A percentile compares a stretch with the other conserved stretches of the same genome.
These are phyloP conservation scores for Paracentrotus lividus DNA, from an alignment of 53 echinoderm and acorn worm species.

Conservation along the genomic window DNA sequence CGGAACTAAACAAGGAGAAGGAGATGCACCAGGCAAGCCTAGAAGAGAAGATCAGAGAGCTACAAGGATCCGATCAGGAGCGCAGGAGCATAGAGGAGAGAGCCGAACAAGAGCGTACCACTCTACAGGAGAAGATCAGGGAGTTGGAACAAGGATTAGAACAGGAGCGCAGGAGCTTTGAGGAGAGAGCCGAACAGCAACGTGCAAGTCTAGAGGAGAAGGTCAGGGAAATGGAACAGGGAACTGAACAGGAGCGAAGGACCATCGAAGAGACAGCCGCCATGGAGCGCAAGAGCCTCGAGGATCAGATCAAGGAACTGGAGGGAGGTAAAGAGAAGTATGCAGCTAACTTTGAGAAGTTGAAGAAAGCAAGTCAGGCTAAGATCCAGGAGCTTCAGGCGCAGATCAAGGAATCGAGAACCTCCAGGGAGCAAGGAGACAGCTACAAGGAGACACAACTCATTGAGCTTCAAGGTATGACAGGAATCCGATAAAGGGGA, in stretches of 20 bases:
- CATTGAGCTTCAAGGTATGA: conserved; percentile 19
- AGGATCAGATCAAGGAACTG: conserved; percentile 66
- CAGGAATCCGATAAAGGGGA: background rate
- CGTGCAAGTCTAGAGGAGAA: no score
- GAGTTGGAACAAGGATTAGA: no score
- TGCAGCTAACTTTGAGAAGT: conserved; percentile 91
- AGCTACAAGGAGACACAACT: conserved; percentile 30
- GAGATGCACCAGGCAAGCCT: conserved; percentile 54
- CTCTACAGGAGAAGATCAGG: no score
- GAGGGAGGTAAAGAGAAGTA: conserved; percentile 84
- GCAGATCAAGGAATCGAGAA: conserved; percentile 69
- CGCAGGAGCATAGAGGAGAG: no score
- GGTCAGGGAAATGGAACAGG: no score
- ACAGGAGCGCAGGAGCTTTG: conserved; percentile 66
- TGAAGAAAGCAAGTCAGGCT: conserved; percentile 86
- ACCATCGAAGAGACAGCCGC: background rate
- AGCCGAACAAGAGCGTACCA: no score
- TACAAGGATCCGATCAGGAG: no score
- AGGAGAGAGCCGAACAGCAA: conserved; percentile 63
- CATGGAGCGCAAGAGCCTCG: conserved; percentile 64
- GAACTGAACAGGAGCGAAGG: no score
- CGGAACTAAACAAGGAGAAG: conserved; percentile 43
- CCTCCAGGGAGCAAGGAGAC: conserved; percentile 56
- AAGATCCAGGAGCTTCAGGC: conserved; percentile 88
- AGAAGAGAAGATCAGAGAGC: no score